Evolutionary conservation across 2,113 vertebrate species (phyloP).

Genomic region (Lagopus leucura): DNA sequence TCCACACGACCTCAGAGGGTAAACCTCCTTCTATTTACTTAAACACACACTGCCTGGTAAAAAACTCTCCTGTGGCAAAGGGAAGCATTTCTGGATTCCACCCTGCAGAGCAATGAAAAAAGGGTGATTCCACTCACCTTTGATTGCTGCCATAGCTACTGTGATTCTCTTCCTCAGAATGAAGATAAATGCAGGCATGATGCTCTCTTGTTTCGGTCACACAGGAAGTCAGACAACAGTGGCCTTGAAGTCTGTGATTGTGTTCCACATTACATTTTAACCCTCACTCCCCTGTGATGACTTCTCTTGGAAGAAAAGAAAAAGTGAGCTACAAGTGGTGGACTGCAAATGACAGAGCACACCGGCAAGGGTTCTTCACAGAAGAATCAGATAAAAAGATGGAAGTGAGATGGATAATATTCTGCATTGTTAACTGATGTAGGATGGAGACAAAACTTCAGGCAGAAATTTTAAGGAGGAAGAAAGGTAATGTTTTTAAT

Average conservation of each 20-base stretch:
- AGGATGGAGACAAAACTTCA: not conserved
- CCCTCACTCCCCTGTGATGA: not conserved
- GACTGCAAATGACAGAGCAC: slow-evolving; percentile 29
- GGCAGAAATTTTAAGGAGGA: not conserved
- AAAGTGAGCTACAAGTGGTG: not conserved
- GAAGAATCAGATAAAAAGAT: slow-evolving; percentile 34
- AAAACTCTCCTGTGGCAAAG: not conserved
- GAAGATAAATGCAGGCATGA: not conserved
- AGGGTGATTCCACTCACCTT: not conserved
- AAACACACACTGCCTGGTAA: not conserved
- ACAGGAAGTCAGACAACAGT: not conserved
- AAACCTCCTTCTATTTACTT: slow-evolving; percentile 14
- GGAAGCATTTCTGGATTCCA: slow-evolving; percentile 11
- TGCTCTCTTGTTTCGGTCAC: not conserved
- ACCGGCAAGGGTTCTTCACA: slow-evolving; percentile 14
- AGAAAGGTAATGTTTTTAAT: not conserved
- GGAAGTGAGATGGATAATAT: slow-evolving; percentile 24
- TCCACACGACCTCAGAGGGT: slow-evolving; percentile 1
- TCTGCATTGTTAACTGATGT: not conserved
- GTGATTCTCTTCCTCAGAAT: not conserved
- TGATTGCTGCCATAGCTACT: not conserved
- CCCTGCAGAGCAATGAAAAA: not conserved
- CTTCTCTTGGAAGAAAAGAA: slow-evolving; percentile 32
- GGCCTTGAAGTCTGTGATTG: not conserved
- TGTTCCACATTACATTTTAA: slow-evolving; percentile 5